phyloP scores from a whole-genome alignment of 1,140 invertebrate genomes.

The Drosophila tristis region DNA sequence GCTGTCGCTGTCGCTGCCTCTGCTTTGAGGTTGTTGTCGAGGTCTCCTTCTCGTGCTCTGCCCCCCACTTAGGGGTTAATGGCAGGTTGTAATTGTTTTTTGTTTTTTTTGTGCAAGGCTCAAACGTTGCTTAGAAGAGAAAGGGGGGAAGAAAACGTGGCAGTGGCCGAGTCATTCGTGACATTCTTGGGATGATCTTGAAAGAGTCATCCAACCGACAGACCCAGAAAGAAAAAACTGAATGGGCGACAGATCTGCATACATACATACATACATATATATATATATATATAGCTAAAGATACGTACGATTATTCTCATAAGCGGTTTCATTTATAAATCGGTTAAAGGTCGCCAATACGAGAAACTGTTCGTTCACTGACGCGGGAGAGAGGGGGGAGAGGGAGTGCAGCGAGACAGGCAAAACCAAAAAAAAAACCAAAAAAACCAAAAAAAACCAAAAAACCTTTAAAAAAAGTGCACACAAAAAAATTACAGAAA shows the following conservation, averaged over 20 bases:
- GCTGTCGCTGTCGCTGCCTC: background rate
- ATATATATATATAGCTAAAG: background rate
- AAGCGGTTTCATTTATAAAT: too few species aligned
- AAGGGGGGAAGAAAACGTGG: too few species aligned
- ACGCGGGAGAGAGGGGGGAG: too few species aligned
- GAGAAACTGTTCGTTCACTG: too few species aligned
- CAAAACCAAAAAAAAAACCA: conserved; percentile 41
- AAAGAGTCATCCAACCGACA: conserved; percentile 22
- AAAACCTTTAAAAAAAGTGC: conserved; percentile 21
- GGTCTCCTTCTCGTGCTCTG: conserved; percentile 8
- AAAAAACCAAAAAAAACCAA: conserved; percentile 50
- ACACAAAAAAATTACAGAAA: conserved; percentile 19
- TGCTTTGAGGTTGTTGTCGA: conserved; percentile 42
- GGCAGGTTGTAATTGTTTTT: conserved; percentile 29
- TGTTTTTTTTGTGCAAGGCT: conserved; percentile 17
- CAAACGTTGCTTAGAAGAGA: conserved; percentile 15
- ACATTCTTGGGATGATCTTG: conserved; percentile 36
- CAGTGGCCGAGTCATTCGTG: conserved; percentile 1
- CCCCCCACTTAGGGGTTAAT: conserved; percentile 41
- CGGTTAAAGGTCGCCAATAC: too few species aligned
- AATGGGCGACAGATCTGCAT: conserved; percentile 7
- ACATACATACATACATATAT: background rate
- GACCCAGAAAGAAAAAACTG: conserved; percentile 9
- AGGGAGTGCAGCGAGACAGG: background rate
- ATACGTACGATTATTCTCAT: conserved; percentile 1